phyloP scores from a whole-genome alignment of 1,140 invertebrate genomes.

The Drosophila athabasca region DNA sequence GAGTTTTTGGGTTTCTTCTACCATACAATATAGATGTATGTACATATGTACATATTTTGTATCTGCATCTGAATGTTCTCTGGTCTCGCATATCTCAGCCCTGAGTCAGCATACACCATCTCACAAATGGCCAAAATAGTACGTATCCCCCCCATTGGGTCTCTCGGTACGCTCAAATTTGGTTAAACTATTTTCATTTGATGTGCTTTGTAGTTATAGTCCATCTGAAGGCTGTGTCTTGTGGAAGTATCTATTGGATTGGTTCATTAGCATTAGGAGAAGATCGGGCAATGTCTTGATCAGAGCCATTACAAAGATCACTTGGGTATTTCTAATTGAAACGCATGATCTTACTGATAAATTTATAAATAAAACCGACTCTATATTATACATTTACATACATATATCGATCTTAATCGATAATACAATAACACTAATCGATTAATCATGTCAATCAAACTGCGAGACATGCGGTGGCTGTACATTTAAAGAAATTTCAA shows the following conservation, averaged over 20 bases:
- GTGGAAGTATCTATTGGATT: not conserved
- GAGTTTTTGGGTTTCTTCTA: slow-evolving; percentile 33
- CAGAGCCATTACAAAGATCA: not conserved
- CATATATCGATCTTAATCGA: too few relatives aligned
- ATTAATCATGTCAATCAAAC: too few relatives aligned
- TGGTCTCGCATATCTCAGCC: slow-evolving; percentile 49
- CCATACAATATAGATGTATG: not conserved
- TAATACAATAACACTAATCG: too few relatives aligned
- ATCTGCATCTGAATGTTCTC: slow-evolving; percentile 3
- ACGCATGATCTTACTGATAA: too few relatives aligned
- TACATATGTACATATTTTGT: slow-evolving; percentile 12
- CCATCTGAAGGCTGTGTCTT: slow-evolving; percentile 49
- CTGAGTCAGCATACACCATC: slow-evolving; percentile 27
- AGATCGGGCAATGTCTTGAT: slow-evolving; percentile 18
- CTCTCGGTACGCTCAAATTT: slow-evolving; percentile 32
- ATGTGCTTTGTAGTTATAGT: slow-evolving; percentile 46
- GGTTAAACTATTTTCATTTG: slow-evolving; percentile 46
- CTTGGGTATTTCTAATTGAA: not conserved
- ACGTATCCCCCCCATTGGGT: slow-evolving; percentile 33
- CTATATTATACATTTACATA: too few relatives aligned
- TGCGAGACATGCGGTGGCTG: too few relatives aligned
- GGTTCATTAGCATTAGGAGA: slow-evolving; percentile 11
- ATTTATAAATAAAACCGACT: too few relatives aligned
- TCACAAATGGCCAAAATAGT: slow-evolving; percentile 56
- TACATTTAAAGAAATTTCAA: slow-evolving; percentile 2